Evolutionary conservation across 2,113 vertebrate species (phyloP), one percentile per base, ranked within the genome.

Genomic region (Galemys pyrenaicus): DNA sequence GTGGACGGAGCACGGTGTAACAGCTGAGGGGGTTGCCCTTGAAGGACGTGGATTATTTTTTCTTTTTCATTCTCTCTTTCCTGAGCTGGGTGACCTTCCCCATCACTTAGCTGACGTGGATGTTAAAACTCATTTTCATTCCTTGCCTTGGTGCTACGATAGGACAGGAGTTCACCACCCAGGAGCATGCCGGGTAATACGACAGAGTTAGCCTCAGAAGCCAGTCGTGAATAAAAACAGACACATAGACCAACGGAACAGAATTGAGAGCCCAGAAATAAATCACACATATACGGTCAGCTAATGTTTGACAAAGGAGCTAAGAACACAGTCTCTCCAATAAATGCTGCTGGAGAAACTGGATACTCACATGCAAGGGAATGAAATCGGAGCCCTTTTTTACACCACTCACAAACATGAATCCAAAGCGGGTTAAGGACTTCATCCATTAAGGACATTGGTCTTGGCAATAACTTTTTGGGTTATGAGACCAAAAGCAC

Each of bases 241-340:
- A 60, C 39, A 1, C 13, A 30, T 4, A 28, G 64, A n/a, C 68
- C 54, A 35, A 54, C 0, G 11, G 74, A 39, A 41, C 13, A 16
- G 54, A 71, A 62, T 5, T 7, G 64, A 71, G 54, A n/a, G 54
- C 30, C 41, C 65, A 71, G 64, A 71, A 92, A 79, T 41, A 71
- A 71, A 30, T 28, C 28, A 11, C 6, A 58, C 16, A 1, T 20
- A 0, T n/a, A 26, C 3, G 2, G 6, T 41, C 44, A 56, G n/a
- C 58, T 13, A 6, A 54, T 17, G 39, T 32, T 51, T n/a, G 80
- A 75, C 22, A 10, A 26, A 46, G n/a, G 46, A 75, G 58, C 28
- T 79, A 75, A 54, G 58, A n/a, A 54, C 16, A 44, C 16, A 19
- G 9, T n/a, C 35, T 79, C 19, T 68, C 56, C 11, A 41, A 8